Evolutionary conservation across 1,140 invertebrate species (phyloP).

Genomic region (Penaeus chinensis): DNA sequence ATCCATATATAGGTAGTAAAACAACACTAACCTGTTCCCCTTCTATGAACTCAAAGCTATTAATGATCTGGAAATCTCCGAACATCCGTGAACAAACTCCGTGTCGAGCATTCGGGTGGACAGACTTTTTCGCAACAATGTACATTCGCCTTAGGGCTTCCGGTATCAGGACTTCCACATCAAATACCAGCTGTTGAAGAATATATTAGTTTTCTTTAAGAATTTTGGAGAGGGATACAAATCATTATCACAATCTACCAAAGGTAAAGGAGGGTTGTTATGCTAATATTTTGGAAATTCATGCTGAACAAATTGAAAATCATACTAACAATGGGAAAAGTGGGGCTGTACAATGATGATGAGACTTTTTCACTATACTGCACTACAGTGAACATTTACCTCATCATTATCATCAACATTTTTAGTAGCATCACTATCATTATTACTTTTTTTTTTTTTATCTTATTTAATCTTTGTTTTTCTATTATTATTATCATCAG

Average conservation of each 20-base stretch:
- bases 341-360: background rate
- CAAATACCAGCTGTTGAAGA: conserved; percentile 69
- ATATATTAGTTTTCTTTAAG: background rate
- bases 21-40: conserved; percentile 37
- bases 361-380: background rate
- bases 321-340: background rate
- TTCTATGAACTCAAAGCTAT: conserved; percentile 41
- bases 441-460: too few relatives aligned
- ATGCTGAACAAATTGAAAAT: background rate
- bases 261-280: too few relatives aligned
- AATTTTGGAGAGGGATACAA: background rate
- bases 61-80: conserved; percentile 58
- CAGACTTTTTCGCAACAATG: conserved; percentile 65
- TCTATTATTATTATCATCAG: too few relatives aligned
- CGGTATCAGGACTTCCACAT: conserved; percentile 69
- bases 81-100: conserved; percentile 38
- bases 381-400: background rate
- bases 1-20: background rate
- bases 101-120: conserved; percentile 67
- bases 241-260: background rate
- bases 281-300: background rate
- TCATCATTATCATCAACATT: too few relatives aligned
- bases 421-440: too few relatives aligned
- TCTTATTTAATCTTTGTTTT: too few relatives aligned
- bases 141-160: conserved; percentile 68